Conservation (phyloP, 2,113 vertebrate species). For the Hippocampus barbouri region DNA sequence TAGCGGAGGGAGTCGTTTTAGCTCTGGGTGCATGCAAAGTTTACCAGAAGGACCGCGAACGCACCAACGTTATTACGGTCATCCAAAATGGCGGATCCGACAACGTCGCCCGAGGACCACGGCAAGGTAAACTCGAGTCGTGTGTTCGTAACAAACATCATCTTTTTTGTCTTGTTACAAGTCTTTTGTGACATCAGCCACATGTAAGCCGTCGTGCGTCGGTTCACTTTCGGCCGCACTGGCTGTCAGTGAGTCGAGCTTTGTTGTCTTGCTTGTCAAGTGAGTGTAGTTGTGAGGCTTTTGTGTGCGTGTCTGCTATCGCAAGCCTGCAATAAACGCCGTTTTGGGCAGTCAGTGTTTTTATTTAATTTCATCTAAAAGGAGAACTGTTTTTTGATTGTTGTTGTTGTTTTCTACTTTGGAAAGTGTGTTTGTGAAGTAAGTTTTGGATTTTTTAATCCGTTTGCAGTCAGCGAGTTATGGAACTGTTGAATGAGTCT, state of each 20-base stretch:
- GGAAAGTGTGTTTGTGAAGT: not conserved
- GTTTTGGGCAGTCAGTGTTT: not conserved
- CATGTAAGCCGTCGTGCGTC: not conserved
- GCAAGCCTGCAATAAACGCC: not conserved
- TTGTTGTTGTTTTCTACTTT: not conserved
- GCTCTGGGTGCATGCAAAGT: not conserved
- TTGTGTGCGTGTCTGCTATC: not conserved
- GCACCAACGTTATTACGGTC: slow-evolving; percentile 14
- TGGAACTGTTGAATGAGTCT: not conserved
- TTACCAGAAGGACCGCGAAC: slow-evolving; percentile 17
- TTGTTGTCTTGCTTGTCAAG: slow-evolving; percentile 48
- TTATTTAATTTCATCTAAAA: not conserved
- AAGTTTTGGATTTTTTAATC: not conserved
- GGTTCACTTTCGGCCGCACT: not conserved
- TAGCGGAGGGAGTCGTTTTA: not conserved
- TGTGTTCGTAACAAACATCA: not conserved
- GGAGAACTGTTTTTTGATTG: not conserved
- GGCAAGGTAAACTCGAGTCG: slow-evolving; percentile 63
- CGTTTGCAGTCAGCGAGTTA: not conserved
- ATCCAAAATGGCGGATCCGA: slow-evolving; percentile 73
- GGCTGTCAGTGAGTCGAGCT: slow-evolving; percentile 11
- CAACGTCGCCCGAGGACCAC: slow-evolving; percentile 68
- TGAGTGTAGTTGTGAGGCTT: not conserved
- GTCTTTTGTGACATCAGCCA: not conserved
- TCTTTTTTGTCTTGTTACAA: not conserved